Base-by-base conservation (phyloP, 2,888 invertebrate genomes). In the Neria commutata region DNA sequence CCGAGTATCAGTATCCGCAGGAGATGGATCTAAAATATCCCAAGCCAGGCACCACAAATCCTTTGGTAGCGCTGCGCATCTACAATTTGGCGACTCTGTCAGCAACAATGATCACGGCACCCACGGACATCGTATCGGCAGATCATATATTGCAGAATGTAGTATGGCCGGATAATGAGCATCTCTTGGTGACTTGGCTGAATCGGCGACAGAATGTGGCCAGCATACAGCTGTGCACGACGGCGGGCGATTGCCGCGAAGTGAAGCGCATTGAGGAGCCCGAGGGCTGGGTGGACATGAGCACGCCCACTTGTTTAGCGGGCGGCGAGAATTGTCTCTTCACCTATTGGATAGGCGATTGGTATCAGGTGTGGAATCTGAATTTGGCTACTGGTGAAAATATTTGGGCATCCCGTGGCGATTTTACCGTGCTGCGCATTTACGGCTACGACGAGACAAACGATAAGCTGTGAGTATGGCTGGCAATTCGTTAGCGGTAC, bases 201-300 rank as follows among this genome's bases (percentile, higher is more conserved):
- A 95, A 95, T 79, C 86, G 97, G 54, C 86, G 91, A 23, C 97
- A 98, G 80, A 96, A 89, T 75, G 71, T 86, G 3, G 61, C 71
- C 19, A 67, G 73, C 1, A 62, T 81, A 1, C 78, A 80, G 55
- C 65, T 64, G 46, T 81, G 81, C 62, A 67, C 56, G 1, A 57
- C 65, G 3, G 26, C 33, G 4, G 78, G 77, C 1, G 53, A 10
- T 2, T 81, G 82, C 29, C 56, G 3, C 0, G 78, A 81, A 63
- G 68, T 72, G 21, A 83, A 76, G 63, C 84, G 74, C 62, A 80
- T 87, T n/a, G 77, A 78, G 1, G 89, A 90, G 71, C 79, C 84
- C 0, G 81, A 85, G 0, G 92, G 92, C 1, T 93, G 92, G 92
- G 82, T 92, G 4, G 85, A 86, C 23, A 83, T 88, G 0, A 80